Base-by-base conservation (phyloP, 2,888 invertebrate genomes). In the Electrophaes corylata region DNA sequence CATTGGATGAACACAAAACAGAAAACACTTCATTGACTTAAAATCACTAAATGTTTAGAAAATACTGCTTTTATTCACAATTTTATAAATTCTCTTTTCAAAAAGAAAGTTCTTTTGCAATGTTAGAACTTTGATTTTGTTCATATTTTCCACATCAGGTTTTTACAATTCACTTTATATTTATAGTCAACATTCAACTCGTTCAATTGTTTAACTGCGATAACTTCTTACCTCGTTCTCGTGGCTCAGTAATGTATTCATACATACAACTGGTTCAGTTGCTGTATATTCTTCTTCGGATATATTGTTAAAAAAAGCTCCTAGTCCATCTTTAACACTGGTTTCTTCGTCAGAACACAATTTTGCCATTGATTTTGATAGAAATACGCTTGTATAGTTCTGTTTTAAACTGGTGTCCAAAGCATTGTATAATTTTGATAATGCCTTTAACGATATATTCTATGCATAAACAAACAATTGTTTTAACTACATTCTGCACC, bases 211-310 rank as follows among this genome's bases (percentile, higher is more conserved):
- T n/a, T n/a, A n/a, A n/a, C n/a, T n/a, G n/a, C n/a, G n/a, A n/a
- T n/a, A n/a, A n/a, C n/a, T n/a, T n/a, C 8, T 39, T 44, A 62
- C 59, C 47, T 51, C 19, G 33, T 26, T 11, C 0, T 23, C 40
- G 4, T 45, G 14, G 20, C 26, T 1, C 3, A 48, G 0, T 33
- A 54, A 52, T 3, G 49, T 61, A 33, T 41, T 59, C 62, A 64
- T 60, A 6, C 19, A 45, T 2, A 63, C 14, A 10, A 61, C 14
- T 20, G 64, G 61, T 23, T 66, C 64, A 26, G 45, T 26, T 1
- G 49, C 53, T 35, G 37, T 20, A 29, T 23, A 23, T 29, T 62
- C 62, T 18, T 62, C 57, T 23, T 62, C n/a, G 11, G 23, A 16
- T 48, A 64, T 48, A 3, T 55, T 11, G 8, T 8, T 40, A 4